These are phyloP conservation scores for Nyctibius bracteatus DNA, from an alignment of 2,113 vertebrate species.

Conservation along the genomic window DNA sequence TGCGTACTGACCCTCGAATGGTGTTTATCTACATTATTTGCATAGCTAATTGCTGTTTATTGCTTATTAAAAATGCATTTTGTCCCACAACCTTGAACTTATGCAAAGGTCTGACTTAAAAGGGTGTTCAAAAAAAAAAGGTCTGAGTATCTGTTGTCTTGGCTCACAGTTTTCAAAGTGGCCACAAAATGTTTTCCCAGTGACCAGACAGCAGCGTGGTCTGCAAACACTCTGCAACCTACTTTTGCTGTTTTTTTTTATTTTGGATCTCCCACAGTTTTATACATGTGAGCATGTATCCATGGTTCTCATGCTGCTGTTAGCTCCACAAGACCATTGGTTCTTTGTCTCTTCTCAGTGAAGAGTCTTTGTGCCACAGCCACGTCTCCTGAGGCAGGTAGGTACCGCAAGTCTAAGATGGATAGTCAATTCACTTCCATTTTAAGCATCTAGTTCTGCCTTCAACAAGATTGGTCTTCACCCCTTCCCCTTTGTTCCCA, in stretches of 20 bases:
- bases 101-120: background rate
- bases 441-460: background rate
- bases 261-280: background rate
- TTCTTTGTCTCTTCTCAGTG: background rate
- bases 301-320: background rate
- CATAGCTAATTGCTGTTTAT: background rate
- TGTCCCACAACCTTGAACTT: background rate
- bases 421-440: background rate
- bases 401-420: background rate
- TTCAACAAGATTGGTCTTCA: background rate
- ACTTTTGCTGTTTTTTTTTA: background rate
- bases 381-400: background rate
- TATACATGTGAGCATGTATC: background rate
- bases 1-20: background rate
- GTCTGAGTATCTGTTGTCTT: background rate
- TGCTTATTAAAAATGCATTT: background rate
- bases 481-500: constrained; percentile 5
- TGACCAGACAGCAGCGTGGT: background rate
- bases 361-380: fast-evolving
- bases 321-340: background rate
- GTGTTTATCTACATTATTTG: background rate
- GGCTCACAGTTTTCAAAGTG: background rate
- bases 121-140: background rate
- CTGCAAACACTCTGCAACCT: background rate
- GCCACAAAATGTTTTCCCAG: background rate